Conservation (phyloP, 1,140 invertebrate genomes). For the Orius insidiosus region DNA sequence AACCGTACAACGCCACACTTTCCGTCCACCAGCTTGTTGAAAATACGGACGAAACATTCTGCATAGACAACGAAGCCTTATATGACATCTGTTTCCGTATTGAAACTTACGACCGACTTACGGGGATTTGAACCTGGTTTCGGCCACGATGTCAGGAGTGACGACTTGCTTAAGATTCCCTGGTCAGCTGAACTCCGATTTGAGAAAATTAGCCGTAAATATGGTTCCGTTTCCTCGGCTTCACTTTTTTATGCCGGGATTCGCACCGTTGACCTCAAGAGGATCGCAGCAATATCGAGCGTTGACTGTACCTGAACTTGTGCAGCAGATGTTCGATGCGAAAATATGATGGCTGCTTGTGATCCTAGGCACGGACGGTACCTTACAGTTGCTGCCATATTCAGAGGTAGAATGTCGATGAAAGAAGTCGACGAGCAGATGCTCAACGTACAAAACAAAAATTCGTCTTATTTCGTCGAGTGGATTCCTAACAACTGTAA, state of each 20-base stretch:
- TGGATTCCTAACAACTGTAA: conserved; percentile 63
- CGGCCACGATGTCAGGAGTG: conserved; percentile 52
- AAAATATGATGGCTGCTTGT: conserved; percentile 60
- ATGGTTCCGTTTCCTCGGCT: conserved; percentile 50
- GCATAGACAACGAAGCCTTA: conserved; percentile 38
- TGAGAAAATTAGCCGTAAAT: conserved; percentile 47
- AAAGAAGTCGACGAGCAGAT: conserved; percentile 44
- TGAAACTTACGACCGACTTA: conserved; percentile 33
- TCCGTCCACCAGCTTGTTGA: conserved; percentile 38
- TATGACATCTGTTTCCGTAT: conserved; percentile 36
- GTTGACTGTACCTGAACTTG: conserved; percentile 50
- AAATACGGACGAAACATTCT: conserved; percentile 36
- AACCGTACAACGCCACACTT: conserved; percentile 39
- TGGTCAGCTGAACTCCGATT: conserved; percentile 47
- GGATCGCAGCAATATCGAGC: conserved; percentile 39
- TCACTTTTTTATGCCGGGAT: conserved; percentile 52
- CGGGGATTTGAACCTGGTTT: conserved; percentile 36
- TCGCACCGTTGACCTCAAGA: conserved; percentile 41
- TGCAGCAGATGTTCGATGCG: conserved; percentile 49
- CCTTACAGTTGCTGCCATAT: conserved; percentile 47
- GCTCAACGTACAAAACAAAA: conserved; percentile 57
- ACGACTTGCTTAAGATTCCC: conserved; percentile 53
- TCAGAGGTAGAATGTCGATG: conserved; percentile 44
- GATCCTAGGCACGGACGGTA: conserved; percentile 46
- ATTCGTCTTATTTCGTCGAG: conserved; percentile 54